Evolutionary conservation across 2,113 vertebrate species (phyloP), one percentile per base, ranked within the genome.

Genomic region (Trinectes maculatus): DNA sequence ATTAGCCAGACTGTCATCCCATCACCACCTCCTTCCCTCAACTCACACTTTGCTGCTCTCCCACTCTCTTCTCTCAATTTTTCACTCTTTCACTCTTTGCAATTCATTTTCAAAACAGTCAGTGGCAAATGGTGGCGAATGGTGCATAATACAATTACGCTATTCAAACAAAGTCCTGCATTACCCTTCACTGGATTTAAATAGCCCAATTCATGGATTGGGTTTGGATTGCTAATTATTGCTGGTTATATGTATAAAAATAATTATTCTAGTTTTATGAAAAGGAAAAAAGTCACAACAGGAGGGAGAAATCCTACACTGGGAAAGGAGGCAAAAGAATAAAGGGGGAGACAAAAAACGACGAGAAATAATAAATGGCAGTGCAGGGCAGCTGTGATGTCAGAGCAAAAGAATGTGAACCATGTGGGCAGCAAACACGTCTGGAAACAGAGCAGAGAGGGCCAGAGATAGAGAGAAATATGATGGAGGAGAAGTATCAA

Each of bases 361-460:
- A 24, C 18, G 8, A 40, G 48, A 83, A 57, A 77, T 81, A 55
- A 40, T n/a, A 79, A 72, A 73, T 51, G 67, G 60, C 67, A 64
- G 37, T 15, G 55, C 19, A 11, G 74, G 65, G 77, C 49, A 33
- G 77, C 40, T 48, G 58, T 89, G 88, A 90, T 87, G 90, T 89
- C 82, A 91, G 74, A 79, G 52, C 15, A 1, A 66, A 90, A 60
- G 85, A 88, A 91, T 90, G 88, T 31, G 19, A 87, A 62, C 77
- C 69, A 87, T 89, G 88, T 87, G 82, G 83, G 85, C 62, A 65
- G 82, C 69, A 70, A 82, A 65, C 44, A 39, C 79, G 77, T 55
- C 12, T 5, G 54, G 71, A 60, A 80, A 18, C 24, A 33, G 40
- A 67, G 42, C 55, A 24, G 10, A 61, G 70, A 59, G 34, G 51